Percentiles rank a stretch among this genome's conserved stretches.
Evolutionary conservation across 2,888 invertebrate genomes (phyloP).

Genomic region (Cylindroiulus punctatus): DNA sequence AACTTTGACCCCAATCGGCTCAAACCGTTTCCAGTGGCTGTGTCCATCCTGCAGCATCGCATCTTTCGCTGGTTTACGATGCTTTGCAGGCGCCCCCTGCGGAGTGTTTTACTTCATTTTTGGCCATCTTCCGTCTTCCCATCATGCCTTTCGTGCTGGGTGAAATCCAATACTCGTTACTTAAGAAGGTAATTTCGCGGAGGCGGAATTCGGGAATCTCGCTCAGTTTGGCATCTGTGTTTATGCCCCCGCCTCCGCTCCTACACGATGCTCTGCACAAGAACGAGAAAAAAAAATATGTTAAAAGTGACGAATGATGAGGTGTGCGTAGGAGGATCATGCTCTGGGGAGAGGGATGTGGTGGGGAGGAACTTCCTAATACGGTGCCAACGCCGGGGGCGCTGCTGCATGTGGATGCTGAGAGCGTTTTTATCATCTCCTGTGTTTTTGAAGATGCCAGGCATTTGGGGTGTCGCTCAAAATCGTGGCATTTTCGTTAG

Average conservation of each 20-base stretch:
- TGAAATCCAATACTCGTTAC: neutral
- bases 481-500: too few relatives aligned
- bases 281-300: neutral
- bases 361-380: neutral
- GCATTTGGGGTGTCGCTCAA: too few relatives aligned
- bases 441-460: too few relatives aligned
- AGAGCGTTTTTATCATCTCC: too few relatives aligned
- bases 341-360: neutral
- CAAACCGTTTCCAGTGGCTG: too few relatives aligned
- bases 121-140: neutral
- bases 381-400: neutral
- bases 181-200: constrained; percentile 11
- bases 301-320: neutral
- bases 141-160: neutral
- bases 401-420: neutral
- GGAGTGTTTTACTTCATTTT: too few relatives aligned
- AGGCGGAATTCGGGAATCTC: constrained; percentile 3
- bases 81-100: neutral
- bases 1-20: too few relatives aligned
- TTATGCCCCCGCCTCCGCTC: neutral
- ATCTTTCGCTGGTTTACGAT: neutral
- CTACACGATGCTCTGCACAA: neutral
- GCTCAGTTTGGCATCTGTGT: neutral
- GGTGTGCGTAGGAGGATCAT: neutral
- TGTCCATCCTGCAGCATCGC: too few relatives aligned